These are phyloP conservation scores for Phalloptychus januarius DNA, from an alignment of 2,797 vertebrate species.

Conservation along the genomic window DNA sequence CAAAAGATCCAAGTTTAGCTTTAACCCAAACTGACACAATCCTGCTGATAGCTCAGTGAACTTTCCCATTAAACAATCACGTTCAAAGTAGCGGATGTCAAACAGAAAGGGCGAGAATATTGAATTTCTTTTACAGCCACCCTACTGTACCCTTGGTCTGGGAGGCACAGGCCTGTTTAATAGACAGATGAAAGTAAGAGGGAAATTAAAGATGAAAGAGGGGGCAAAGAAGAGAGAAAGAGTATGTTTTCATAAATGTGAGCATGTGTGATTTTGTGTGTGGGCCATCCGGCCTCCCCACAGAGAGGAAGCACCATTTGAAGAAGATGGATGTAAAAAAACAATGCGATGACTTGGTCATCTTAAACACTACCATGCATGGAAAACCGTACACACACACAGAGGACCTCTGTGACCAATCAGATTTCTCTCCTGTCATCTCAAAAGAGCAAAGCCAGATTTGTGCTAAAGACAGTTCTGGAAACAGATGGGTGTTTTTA, in stretches of 20 bases:
- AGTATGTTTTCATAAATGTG: conserved; percentile 39
- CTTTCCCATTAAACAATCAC: conserved; percentile 59
- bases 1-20: conserved; percentile 52
- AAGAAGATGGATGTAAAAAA: conserved; percentile 56
- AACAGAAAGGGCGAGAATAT: conserved; percentile 57
- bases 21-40: conserved; percentile 58
- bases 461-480: conserved; percentile 36
- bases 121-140: conserved; percentile 56
- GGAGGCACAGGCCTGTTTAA: conserved; percentile 59
- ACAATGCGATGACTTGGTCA: conserved; percentile 69
- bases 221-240: conserved; percentile 29
- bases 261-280: conserved; percentile 44
- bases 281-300: conserved; percentile 47
- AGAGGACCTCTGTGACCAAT: conserved; percentile 59
- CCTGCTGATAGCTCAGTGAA: conserved; percentile 34
- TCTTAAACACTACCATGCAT: conserved; percentile 65
- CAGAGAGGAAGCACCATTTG: conserved; percentile 52
- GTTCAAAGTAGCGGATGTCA: conserved; percentile 40
- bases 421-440: conserved; percentile 46
- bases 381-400: conserved; percentile 18
- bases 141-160: conserved; percentile 57
- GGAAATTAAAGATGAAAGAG: conserved; percentile 67
- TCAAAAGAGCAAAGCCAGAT: conserved; percentile 51
- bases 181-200: conserved; percentile 67
- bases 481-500: conserved; percentile 56